Conservation (phyloP, 2,888 invertebrate genomes). For the Calameuta idolon region DNA sequence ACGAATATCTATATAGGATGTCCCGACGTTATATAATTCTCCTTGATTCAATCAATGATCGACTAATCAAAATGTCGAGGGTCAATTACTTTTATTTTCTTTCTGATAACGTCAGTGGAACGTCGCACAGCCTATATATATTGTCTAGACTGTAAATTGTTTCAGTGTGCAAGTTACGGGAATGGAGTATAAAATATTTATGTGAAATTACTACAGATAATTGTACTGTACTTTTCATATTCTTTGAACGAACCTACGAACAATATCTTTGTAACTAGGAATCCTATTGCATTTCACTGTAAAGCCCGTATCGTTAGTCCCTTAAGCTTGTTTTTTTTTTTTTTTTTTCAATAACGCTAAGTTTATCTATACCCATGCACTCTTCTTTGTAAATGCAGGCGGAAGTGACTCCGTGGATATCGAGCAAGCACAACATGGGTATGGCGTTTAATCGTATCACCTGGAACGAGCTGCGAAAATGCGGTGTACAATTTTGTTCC, state of each 20-base stretch:
- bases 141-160: background rate
- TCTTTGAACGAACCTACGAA: background rate
- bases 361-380: background rate
- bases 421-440: constrained; percentile 99
- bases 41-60: background rate
- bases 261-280: background rate
- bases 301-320: background rate
- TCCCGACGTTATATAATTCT: background rate
- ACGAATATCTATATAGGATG: background rate
- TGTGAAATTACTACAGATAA: background rate
- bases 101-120: background rate
- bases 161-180: background rate
- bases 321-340: background rate
- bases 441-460: constrained; percentile 93
- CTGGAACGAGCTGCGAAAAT: constrained; percentile 85
- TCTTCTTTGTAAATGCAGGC: constrained; percentile 71
- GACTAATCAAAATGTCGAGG: background rate
- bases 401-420: constrained; percentile 94
- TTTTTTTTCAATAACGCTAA: background rate
- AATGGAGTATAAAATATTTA: background rate
- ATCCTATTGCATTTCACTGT: background rate
- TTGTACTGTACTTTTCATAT: background rate
- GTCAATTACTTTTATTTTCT: too few relatives aligned
- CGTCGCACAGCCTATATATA: background rate
- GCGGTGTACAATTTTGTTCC: constrained; percentile 89